These are phyloP conservation scores for Sciurus vulgaris DNA, from an alignment of 2,797 vertebrate genomes.

Conservation along the genomic window DNA sequence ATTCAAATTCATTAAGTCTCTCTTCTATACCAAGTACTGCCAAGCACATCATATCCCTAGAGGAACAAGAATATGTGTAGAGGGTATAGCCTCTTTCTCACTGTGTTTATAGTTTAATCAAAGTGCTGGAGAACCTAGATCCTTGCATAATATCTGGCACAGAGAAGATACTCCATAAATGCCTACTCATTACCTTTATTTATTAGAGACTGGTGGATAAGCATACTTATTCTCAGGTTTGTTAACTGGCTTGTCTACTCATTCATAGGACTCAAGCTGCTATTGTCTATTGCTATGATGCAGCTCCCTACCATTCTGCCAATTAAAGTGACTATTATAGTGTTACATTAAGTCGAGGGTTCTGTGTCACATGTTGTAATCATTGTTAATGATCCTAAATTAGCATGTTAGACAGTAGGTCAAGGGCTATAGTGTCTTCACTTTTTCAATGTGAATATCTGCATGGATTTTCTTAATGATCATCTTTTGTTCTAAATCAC, in stretches of 20 bases:
- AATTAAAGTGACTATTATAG: background rate
- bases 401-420: background rate
- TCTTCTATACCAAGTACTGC: background rate
- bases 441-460: background rate
- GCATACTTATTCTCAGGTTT: background rate
- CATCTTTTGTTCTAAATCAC: background rate
- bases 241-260: background rate
- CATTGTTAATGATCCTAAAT: background rate
- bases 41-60: background rate
- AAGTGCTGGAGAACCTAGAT: background rate
- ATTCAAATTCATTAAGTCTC: background rate
- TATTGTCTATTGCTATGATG: too few species aligned
- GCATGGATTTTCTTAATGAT: background rate
- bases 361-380: background rate
- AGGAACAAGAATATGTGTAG: background rate
- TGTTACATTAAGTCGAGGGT: background rate
- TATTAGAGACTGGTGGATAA: background rate
- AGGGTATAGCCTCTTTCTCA: background rate
- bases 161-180: constrained; percentile 30
- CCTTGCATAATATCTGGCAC: background rate
- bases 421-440: background rate
- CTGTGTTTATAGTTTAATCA: background rate
- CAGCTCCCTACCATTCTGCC: background rate
- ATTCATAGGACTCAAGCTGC: background rate
- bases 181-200: background rate